Evolutionary conservation across 2,113 vertebrate species (phyloP), one percentile per base, ranked within the genome.

Genomic region (Archocentrus centrarchus): DNA sequence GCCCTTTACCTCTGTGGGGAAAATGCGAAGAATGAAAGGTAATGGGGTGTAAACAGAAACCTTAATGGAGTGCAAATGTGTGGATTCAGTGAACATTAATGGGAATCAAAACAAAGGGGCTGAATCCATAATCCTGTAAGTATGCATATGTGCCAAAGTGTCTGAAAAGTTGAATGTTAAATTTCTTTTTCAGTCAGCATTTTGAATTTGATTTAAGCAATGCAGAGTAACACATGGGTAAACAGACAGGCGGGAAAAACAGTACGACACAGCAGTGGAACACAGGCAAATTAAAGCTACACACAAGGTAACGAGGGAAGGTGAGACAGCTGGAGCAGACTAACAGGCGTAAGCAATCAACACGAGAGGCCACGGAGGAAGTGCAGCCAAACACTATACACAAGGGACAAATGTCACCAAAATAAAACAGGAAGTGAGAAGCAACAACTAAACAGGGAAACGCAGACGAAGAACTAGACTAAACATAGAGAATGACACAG

Each of bases 21-120:
- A 79, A 79, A 82, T 57, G 68, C 53, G 76, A 20, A 44, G 62
- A 89, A 79, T 84, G 59, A 85, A 83, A 88, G 83, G 79, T 86
- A 88, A 87, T 86, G 75, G 75, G 66, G 88, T 86, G 85, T 88
- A 88, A 89, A 86, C 78, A 80, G 84, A 83, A 80, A 47, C 44
- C 13, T 70, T 90, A 90, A 91, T 89, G 88, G 85, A 60, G 61
- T 68, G 5, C 77, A 70, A 81, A 63, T 24, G 18, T 60, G 5
- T 60, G 57, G 81, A 88, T 90, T 88, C 77, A 59, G 7, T 73
- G 44, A 81, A 83, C 77, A 82, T 90, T 88, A 88, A 82, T 82
- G 59, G 37, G 35, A 79, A 83, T 83, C 60, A 88, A 86, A 91
- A 83, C 57, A 83, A 84, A 81, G 61, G 62, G 41, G 57, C 41